phyloP scores from a whole-genome alignment of 1,140 invertebrate species.

The Arion vulgaris region DNA sequence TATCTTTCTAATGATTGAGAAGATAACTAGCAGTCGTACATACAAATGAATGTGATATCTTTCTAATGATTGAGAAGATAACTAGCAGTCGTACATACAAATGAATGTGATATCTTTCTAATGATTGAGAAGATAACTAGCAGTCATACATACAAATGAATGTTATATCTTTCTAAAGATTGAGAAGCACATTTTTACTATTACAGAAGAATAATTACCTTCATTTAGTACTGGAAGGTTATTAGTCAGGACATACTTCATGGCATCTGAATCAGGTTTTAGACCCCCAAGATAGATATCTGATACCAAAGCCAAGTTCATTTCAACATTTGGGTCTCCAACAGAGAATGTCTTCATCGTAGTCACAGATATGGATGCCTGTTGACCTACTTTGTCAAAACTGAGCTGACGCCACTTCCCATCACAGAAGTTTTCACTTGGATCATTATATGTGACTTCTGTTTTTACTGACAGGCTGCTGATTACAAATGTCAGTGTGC shows the following conservation, averaged over 20 bases:
- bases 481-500: conserved; percentile 61
- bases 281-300: conserved; percentile 62
- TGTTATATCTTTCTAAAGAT: too few relatives aligned
- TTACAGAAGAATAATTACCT: too few relatives aligned
- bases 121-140: too few relatives aligned
- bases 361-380: conserved; percentile 52
- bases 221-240: conserved; percentile 48
- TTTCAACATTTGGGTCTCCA: conserved; percentile 49
- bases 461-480: conserved; percentile 50
- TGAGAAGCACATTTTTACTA: too few relatives aligned
- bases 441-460: conserved; percentile 48
- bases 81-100: too few relatives aligned
- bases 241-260: conserved; percentile 54
- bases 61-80: too few relatives aligned
- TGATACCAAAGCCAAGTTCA: conserved; percentile 52
- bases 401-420: conserved; percentile 57
- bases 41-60: too few relatives aligned
- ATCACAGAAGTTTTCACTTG: conserved; percentile 61
- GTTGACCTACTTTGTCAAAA: conserved; percentile 53
- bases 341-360: conserved; percentile 25
- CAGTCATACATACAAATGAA: too few relatives aligned
- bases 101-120: too few relatives aligned
- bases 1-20: too few relatives aligned
- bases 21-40: too few relatives aligned
- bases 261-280: conserved; percentile 49